Conservation (phyloP, 1,140 invertebrate species). For the Pachypsylla venusta region DNA sequence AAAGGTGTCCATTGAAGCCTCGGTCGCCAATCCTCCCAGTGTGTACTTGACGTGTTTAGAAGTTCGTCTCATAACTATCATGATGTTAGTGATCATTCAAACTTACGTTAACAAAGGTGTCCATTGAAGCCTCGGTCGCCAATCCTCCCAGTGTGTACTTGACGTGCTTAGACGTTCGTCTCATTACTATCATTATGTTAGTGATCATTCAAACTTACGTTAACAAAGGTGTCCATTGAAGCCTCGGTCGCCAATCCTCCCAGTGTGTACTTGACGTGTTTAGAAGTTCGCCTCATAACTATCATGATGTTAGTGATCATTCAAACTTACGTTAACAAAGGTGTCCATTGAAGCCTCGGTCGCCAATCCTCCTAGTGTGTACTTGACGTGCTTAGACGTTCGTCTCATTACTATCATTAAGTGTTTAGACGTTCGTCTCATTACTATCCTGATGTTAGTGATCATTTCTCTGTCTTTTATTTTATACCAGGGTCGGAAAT, state of each 20-base stretch:
- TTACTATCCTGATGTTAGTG: background rate
- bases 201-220: background rate
- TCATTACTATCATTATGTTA: background rate
- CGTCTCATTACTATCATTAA: background rate
- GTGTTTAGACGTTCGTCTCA: background rate
- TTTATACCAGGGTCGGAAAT: background rate
- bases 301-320: background rate
- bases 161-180: background rate
- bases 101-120: background rate
- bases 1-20: background rate
- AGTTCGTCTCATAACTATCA: background rate
- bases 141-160: constrained; percentile 2
- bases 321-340: background rate
- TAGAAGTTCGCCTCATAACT: background rate
- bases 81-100: background rate
- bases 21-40: background rate
- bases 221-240: background rate
- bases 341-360: constrained; percentile 1
- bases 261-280: background rate
- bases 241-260: constrained; percentile 1
- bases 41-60: background rate
- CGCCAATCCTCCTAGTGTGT: background rate
- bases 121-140: background rate
- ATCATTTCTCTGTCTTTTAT: background rate
- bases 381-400: background rate